These are phyloP conservation scores for Heliornis fulica DNA, from an alignment of 2,113 vertebrate genomes.

Conservation along the genomic window DNA sequence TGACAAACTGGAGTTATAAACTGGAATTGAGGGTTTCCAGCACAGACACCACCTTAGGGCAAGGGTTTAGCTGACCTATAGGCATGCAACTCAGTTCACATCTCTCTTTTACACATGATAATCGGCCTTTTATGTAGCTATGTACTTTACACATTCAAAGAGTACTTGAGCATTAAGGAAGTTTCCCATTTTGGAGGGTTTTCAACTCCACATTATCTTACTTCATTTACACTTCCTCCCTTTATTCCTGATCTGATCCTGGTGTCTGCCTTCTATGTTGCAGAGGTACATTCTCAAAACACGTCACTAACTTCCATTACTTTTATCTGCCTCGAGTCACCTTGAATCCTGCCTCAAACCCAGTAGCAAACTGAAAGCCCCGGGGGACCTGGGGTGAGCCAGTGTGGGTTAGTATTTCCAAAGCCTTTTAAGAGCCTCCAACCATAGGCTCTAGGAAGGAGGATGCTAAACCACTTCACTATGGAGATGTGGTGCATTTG, in stretches of 20 bases:
- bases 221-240: background rate
- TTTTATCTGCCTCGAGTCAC: background rate
- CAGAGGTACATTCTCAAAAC: background rate
- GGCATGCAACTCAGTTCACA: background rate
- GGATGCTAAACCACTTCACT: background rate
- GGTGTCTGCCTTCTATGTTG: background rate
- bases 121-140: constrained; percentile 12
- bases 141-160: constrained; percentile 1
- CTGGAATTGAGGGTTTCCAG: background rate
- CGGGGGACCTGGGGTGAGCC: background rate
- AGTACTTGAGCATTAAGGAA: constrained; percentile 10
- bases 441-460: background rate
- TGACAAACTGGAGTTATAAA: background rate
- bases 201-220: background rate
- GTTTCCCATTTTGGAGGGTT: background rate
- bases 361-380: background rate
- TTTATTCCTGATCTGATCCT: background rate
- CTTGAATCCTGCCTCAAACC: background rate
- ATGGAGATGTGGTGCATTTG: too few relatives aligned
- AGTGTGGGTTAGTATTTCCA: background rate
- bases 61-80: background rate
- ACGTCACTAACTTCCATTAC: background rate
- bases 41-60: background rate
- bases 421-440: background rate
- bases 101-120: constrained; percentile 9